These are phyloP conservation scores for Sarcophaga bullata DNA, from an alignment of 1,140 invertebrate species.

Conservation along the genomic window DNA sequence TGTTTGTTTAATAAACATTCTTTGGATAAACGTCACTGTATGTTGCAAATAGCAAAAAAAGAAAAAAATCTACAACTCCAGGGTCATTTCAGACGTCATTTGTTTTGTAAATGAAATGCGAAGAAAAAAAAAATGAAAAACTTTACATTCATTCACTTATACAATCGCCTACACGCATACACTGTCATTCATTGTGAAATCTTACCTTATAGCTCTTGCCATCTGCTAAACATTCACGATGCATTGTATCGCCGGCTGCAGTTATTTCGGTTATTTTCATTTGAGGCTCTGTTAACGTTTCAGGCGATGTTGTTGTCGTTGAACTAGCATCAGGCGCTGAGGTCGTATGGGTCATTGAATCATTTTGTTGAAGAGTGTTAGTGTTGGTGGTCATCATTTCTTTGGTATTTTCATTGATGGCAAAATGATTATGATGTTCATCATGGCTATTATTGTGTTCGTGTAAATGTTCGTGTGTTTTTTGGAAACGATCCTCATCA, in stretches of 20 bases:
- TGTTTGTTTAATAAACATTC: conserved; percentile 24
- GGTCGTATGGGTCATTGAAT: not conserved
- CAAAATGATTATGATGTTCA: conserved; percentile 31
- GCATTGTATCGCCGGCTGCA: conserved; percentile 59
- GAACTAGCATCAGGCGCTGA: not conserved
- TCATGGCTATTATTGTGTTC: conserved; percentile 47
- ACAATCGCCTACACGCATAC: not conserved
- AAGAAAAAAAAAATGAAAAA: not conserved
- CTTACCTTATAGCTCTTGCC: conserved; percentile 63
- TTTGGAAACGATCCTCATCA: conserved; percentile 52
- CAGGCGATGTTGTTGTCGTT: conserved; percentile 19
- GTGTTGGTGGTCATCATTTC: conserved; percentile 1
- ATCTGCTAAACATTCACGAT: conserved; percentile 59
- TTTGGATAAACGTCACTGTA: not conserved
- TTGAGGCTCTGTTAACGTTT: conserved; percentile 45
- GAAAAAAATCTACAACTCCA: not conserved
- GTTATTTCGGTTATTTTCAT: conserved; percentile 62
- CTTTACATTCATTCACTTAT: not conserved
- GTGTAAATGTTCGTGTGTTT: conserved; percentile 43
- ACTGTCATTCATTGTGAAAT: conserved; percentile 28
- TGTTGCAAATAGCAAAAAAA: not conserved
- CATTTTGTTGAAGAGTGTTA: not conserved
- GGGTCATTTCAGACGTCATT: conserved; percentile 19
- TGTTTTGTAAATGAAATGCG: not conserved
- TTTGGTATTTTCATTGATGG: conserved; percentile 15